Evolutionary conservation across 2,888 invertebrate genomes (phyloP), one percentile per base, ranked within the genome.

Genomic region (Scrobipalpa atriplicella): DNA sequence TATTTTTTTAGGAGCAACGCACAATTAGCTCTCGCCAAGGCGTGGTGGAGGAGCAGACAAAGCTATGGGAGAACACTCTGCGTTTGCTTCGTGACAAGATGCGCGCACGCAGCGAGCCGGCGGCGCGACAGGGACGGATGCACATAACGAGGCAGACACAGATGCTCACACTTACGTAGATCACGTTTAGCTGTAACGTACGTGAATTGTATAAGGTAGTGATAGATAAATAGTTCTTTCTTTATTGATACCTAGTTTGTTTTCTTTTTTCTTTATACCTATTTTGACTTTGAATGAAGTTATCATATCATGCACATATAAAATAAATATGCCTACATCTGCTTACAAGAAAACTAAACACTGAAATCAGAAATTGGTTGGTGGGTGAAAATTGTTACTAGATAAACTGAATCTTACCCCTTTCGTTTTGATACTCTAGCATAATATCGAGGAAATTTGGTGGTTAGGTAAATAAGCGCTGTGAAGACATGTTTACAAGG

Each of bases 71-170:
- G 75, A 88, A 85, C 65, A 83, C 87, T 60, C 82, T 84, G 71
- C 91, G 93, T 68, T 81, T 95, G 64, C 81, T 95, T 66, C 92
- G 92, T 19, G 93, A 93, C 70, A 95, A 95, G 80, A 84, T 93
- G 79, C 87, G 89, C 66, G 91, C 92, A 54, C 89, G 93, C 64
- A 92, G 86, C 70, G 92, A 93, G 70, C 92, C 90, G 1, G 90
- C 91, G 56, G 85, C 90, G 65, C 85, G 90, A 1, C 93, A 93
- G 70, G 94, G 93, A 1, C 93, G 93, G 64, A 91, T 95, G 77
- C 94, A 93, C 67, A 93, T 94, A 64, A 94, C 94, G 39, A 93
- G 94, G 73, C 94, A 94, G 67, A 93, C 94, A 1, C 95, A 95
- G 79, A 95, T 95, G 78, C 84, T 95, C 3, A 94, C 94, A 58